Evolutionary conservation across 1,140 invertebrate genomes (phyloP), one percentile per base, ranked within the genome.

Genomic region (Metopolophium dirhodum): DNA sequence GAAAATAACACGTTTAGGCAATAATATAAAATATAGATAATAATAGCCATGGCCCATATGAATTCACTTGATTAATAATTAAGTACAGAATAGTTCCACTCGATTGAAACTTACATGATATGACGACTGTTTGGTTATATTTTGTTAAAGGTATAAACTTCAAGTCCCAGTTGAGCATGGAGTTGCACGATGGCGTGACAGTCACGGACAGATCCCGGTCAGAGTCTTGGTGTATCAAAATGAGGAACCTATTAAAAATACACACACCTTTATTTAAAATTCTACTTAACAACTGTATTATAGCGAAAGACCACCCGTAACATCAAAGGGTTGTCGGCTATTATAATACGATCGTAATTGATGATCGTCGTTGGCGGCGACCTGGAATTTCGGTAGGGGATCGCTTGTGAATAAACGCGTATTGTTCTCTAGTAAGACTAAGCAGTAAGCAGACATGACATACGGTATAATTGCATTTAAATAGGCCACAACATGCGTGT

Each of bases 181-280:
- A 30, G 11, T 83, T 85, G 49, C 82, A 86, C 35, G 91, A 57
- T 26, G 91, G 91, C 7, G 91, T 54, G 37, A 93, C 91, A 7
- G 91, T 93, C 23, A 93, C 49, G 49, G 82, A 85, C 26, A 93
- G 77, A 57, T 23, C 86, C 30, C 49, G 77, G 35, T 57, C 82
- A 2, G 82, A 57, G n/a, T 86, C 82, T 93, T 93, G 91, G 54
- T 23, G 91, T 86, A 93, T 37, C 23, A 93, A 86, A 86, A 93
- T 26, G 23, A 86, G 26, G 41, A 86, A 85, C 26, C 91, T 93
- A n/a, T 83, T 85, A 35, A 82, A 82, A 92, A 47, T 3, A 83
- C 20, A 26, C 45, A 47, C 85, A 86, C 26, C 41, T 47, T 86
- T 86, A 86, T 86, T 86, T 30, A 45, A 86, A 86, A 47, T 41